Evolutionary conservation across 2,797 vertebrate genomes (phyloP).

Genomic region (Gambusia yucatana): DNA sequence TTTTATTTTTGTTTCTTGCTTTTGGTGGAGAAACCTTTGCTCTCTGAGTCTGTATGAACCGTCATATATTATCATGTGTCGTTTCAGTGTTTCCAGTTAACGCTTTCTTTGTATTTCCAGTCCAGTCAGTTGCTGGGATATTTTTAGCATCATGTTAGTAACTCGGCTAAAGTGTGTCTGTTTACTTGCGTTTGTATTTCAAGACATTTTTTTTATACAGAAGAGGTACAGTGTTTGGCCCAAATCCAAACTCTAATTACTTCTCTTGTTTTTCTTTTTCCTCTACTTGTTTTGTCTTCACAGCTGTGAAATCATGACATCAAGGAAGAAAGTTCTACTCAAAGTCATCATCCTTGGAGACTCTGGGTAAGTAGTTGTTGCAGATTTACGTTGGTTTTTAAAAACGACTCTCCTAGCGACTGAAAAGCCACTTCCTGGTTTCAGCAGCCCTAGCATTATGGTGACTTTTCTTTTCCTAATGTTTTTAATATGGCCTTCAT

Average conservation of each 20-base stretch:
- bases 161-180: background rate
- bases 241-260: too few species aligned
- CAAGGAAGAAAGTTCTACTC: slow-evolving; percentile 99
- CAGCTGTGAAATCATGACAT: slow-evolving; percentile 93
- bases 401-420: background rate
- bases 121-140: background rate
- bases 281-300: slow-evolving; percentile 25
- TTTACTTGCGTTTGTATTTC: background rate
- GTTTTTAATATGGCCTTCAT: slow-evolving; percentile 13
- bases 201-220: background rate
- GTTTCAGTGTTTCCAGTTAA: background rate
- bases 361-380: slow-evolving; percentile 88
- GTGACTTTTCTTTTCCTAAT: slow-evolving; percentile 5
- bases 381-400: background rate
- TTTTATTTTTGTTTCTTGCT: background rate
- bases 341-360: slow-evolving; percentile 99
- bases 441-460: background rate
- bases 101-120: background rate
- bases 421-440: background rate
- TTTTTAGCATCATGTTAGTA: background rate
- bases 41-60: background rate
- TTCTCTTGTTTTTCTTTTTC: background rate
- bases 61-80: background rate
- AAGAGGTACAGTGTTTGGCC: background rate
- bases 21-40: background rate